These are phyloP conservation scores for Todiramphus saurophagus DNA, from an alignment of 2,113 vertebrate species.

Conservation along the genomic window DNA sequence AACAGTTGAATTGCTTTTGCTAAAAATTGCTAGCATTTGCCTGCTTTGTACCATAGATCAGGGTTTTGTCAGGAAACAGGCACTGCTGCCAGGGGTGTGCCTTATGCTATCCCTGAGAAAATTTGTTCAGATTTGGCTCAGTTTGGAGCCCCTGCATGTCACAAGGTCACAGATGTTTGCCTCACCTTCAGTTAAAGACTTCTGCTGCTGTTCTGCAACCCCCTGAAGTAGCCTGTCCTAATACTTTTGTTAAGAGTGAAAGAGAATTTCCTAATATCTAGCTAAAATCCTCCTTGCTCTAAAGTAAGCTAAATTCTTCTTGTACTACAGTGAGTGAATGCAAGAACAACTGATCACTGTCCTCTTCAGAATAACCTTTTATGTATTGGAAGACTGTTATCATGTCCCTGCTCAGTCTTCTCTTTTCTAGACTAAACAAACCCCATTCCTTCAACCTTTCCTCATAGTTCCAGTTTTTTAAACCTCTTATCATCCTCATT, in stretches of 20 bases:
- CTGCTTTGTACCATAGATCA: background rate
- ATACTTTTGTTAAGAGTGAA: background rate
- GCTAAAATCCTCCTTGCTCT: background rate
- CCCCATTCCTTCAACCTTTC: conserved; percentile 40
- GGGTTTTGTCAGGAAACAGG: background rate
- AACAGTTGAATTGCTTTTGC: background rate
- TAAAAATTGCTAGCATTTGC: background rate
- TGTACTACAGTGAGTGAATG: background rate
- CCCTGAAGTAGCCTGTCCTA: background rate
- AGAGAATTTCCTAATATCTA: background rate
- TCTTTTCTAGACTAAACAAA: conserved; percentile 68
- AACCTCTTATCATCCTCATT: conserved; percentile 36
- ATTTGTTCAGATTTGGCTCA: background rate
- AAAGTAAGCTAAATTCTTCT: conserved; percentile 3
- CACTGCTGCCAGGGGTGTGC: background rate
- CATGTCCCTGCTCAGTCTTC: conserved; percentile 22
- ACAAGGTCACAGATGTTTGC: conserved; percentile 27
- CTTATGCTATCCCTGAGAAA: background rate
- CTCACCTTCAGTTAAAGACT: background rate
- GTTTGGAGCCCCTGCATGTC: background rate
- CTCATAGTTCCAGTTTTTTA: conserved; percentile 42
- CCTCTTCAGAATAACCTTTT: conserved; percentile 15
- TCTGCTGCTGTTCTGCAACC: background rate
- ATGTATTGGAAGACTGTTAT: conserved; percentile 28
- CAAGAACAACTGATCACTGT: background rate